Conservation (phyloP, 2,888 invertebrate genomes). For the Adela reaumurella region DNA sequence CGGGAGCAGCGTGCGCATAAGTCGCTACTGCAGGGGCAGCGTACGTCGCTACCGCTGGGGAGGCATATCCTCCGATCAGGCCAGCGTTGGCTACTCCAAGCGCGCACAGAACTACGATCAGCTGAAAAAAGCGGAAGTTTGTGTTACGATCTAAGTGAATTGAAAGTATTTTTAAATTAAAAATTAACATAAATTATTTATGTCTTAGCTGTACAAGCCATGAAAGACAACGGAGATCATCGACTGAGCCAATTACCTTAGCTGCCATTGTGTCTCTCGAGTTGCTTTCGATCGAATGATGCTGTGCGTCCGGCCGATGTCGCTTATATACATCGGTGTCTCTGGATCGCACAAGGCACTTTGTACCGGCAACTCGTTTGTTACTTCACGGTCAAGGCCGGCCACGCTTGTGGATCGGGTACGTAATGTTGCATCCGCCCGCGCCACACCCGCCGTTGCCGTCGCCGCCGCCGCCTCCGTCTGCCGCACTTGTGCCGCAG, state of each 20-base stretch:
- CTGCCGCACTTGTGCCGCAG: too few relatives aligned
- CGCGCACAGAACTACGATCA: constrained; percentile 54
- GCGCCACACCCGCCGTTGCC: background rate
- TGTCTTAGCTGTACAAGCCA: too few relatives aligned
- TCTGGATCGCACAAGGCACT: background rate
- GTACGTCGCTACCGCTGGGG: constrained; percentile 17
- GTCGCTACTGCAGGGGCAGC: constrained; percentile 19
- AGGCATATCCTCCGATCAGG: constrained; percentile 34
- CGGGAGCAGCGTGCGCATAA: constrained; percentile 16
- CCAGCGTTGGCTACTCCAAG: constrained; percentile 62
- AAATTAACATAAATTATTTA: too few relatives aligned
- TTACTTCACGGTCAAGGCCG: background rate
- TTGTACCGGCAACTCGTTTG: background rate
- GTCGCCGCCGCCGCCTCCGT: too few relatives aligned
- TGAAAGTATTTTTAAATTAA: too few relatives aligned
- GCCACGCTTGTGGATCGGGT: background rate
- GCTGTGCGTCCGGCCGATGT: background rate
- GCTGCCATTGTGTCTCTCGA: background rate
- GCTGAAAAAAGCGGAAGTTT: constrained; percentile 31
- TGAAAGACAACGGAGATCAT: too few relatives aligned
- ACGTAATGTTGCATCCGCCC: background rate
- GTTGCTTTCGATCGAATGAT: background rate
- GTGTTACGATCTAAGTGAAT: too few relatives aligned
- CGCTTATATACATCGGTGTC: background rate
- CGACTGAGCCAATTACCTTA: too few relatives aligned